Evolutionary conservation across 2,888 invertebrate species (phyloP), one percentile per base, ranked within the genome.

Genomic region (Aspidapion aeneum): DNA sequence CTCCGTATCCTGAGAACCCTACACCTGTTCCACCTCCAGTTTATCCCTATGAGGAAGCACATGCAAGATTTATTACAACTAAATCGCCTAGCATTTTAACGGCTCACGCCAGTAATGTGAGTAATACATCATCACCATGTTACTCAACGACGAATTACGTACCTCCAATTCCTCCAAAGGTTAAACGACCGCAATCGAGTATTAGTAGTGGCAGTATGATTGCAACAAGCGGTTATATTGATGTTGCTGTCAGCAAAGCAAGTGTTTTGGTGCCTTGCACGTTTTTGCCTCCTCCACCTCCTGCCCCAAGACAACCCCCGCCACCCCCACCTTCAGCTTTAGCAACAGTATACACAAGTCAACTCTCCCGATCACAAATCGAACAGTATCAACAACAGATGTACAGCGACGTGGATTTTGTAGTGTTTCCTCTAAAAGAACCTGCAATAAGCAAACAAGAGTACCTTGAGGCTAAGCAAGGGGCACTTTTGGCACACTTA

Each of bases 341-440:
- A 1, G 90, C 92, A 0, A 90, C 91, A 0, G 86, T 89, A 1
- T 89, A 89, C 72, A 85, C 88, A 48, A 86, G 86, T 70, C 89
- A 90, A 71, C 80, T 90, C 54, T 87, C 89, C 0, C 82, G 88
- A 18, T 88, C 89, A 20, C 94, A 93, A 75, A 89, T 94, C 66
- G 92, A 93, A 68, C 90, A 93, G 74, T 95, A 93, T 74, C 91
- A 93, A 72, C 93, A 93, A 74, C 94, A 94, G 75, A 84, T 95
- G 62, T 93, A 93, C 73, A 94, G 94, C 65, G 94, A 95, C 74
- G 93, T 93, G 1, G 94, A 95, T 79, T 95, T 93, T 74, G 94
- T 95, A 5, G 93, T 94, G 77, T 95, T 94, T 75, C 94, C 94
- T 0, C 79, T 94, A 66, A 94, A 94, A 80, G 94, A 95, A 79